Evolutionary conservation across 2,113 vertebrate genomes (phyloP), one percentile per base, ranked within the genome.

Genomic region (Genyomyrus donnyi): DNA sequence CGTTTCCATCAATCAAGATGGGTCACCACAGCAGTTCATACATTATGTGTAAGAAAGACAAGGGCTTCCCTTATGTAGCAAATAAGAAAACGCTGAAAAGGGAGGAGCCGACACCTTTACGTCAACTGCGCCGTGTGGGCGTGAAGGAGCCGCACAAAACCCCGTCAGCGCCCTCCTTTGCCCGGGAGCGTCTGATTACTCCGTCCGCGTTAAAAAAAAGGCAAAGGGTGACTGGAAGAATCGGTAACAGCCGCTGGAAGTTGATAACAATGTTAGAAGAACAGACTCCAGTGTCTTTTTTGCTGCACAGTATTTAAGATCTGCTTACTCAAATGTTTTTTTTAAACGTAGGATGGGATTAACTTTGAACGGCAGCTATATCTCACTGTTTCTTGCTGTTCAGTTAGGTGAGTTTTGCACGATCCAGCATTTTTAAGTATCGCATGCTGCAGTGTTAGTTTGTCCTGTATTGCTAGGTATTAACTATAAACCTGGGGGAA

Each of bases 281-380:
- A 93, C 96, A 96, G 95, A 95, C 94, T 95, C 95, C 93, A 93
- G 95, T 95, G 94, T 95, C 94, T 94, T 96, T 96, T 96, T 95
- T 96, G 93, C 95, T 95, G 95, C 94, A 94, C 96, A 96, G 96
- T 95, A 96, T 96, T 96, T 97, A 96, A 95, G 96, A 95, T 96
- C 93, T 95, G 96, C 95, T 95, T 93, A 95, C 96, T 96, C 95
- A 95, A 97, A 97, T 97, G 97, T 96, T 97, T 97, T 96, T 97
- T 97, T 96, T 96, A 96, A 96, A 95, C 96, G 94, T 97, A 98
- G 97, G 97, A 99, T 99, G 98, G 98, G 98, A 98, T 97, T 97
- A 96, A 96, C 96, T 97, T 96, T 97, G 95, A 97, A 96, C 96
- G 97, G 97, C 96, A 98, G 94, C 96, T 97, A 96, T 89, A 96